Conservation (phyloP, 1,140 invertebrate genomes). For the Atta cephalotes region DNA sequence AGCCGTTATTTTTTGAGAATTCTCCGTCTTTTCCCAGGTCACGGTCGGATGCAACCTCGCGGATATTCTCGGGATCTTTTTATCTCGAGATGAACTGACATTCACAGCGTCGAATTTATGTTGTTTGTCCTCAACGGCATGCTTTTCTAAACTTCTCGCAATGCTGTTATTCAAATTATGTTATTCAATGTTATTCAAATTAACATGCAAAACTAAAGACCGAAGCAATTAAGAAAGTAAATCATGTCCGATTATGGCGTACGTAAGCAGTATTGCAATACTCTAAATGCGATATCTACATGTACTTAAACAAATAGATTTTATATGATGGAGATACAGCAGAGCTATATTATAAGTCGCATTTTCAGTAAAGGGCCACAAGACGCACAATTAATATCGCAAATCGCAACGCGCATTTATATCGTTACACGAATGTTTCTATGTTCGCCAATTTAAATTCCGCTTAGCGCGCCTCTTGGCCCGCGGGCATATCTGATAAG, state of each 20-base stretch:
- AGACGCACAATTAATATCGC: slow-evolving; percentile 35
- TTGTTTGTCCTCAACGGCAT: not conserved
- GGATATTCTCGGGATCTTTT: slow-evolving; percentile 13
- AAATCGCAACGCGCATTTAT: slow-evolving; percentile 49
- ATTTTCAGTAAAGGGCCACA: not conserved
- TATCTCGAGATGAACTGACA: not conserved
- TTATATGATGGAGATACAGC: not conserved
- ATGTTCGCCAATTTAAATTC: slow-evolving; percentile 55
- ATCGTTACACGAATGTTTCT: slow-evolving; percentile 49
- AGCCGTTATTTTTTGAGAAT: slow-evolving; percentile 75
- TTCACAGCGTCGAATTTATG: not conserved
- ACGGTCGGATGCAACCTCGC: slow-evolving; percentile 63
- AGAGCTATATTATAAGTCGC: not conserved
- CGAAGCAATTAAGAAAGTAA: slow-evolving; percentile 19
- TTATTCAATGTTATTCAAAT: not conserved
- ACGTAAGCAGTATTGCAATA: not conserved
- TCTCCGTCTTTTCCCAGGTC: slow-evolving; percentile 64
- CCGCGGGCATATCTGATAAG: slow-evolving; percentile 54
- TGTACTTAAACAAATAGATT: not conserved
- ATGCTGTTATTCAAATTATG: not conserved
- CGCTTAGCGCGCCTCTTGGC: slow-evolving; percentile 47
- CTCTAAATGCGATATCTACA: not conserved
- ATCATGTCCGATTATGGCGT: too few relatives aligned
- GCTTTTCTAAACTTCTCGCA: not conserved
- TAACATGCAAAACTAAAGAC: slow-evolving; percentile 3